Percentiles rank a stretch among this genome's conserved stretches.
These are phyloP conservation scores for Agriopis marginaria DNA, from an alignment of 2,888 invertebrate genomes.

Conservation along the genomic window DNA sequence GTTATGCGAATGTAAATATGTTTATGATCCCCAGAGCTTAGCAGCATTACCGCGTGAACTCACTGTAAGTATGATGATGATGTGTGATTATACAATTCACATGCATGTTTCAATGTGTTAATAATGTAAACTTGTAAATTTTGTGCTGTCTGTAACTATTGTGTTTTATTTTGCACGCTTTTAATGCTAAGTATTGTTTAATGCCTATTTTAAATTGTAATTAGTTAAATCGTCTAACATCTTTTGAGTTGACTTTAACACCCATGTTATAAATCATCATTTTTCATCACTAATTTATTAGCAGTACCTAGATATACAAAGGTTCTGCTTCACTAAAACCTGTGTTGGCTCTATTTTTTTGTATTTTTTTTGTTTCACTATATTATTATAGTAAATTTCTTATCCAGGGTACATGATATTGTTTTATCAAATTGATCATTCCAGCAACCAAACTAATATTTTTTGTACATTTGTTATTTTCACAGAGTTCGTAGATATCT, in stretches of 20 bases:
- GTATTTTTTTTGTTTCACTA: too few species aligned
- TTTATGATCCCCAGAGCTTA: conserved; percentile 91
- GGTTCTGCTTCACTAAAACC: background rate
- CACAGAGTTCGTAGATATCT: background rate
- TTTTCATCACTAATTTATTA: background rate
- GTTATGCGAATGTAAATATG: conserved; percentile 80
- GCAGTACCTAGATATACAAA: background rate
- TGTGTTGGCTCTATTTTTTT: background rate
- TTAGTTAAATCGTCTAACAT: background rate
- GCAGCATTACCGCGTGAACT: conserved; percentile 92
- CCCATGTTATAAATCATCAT: conserved; percentile 1
- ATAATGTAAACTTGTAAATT: background rate
- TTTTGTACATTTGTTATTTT: too few species aligned
- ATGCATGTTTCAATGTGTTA: conserved; percentile 7
- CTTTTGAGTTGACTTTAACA: background rate
- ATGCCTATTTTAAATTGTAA: background rate
- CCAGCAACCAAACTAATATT: too few species aligned
- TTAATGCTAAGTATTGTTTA: background rate
- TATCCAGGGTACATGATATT: too few species aligned
- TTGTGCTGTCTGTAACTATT: conserved; percentile 5
- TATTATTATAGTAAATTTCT: too few species aligned
- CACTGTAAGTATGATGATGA: conserved; percentile 89
- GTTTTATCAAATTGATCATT: too few species aligned
- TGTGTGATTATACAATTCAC: conserved; percentile 31
- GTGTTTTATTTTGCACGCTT: conserved; percentile 1